phyloP scores from a whole-genome alignment of 2,113 vertebrate species.

The Aleadryas rufinucha region DNA sequence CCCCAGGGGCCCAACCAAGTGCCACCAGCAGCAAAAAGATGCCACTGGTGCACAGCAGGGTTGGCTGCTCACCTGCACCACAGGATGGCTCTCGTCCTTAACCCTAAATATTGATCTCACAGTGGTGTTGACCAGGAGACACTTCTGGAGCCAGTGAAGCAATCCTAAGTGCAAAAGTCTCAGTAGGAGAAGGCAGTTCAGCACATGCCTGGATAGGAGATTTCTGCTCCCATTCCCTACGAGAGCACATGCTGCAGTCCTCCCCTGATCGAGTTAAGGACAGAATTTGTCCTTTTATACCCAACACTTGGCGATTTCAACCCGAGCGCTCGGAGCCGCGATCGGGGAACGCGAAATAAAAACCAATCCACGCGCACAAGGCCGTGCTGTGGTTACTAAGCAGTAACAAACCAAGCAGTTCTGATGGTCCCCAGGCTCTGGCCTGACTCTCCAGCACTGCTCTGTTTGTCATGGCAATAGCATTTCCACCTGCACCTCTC shows the following conservation, averaged over 20 bases:
- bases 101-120: background rate
- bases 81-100: background rate
- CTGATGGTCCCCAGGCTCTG: background rate
- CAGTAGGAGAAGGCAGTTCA: background rate
- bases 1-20: background rate
- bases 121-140: background rate
- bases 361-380: rapidly evolving
- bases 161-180: background rate
- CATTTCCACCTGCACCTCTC: conserved; percentile 52
- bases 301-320: rapidly evolving
- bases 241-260: background rate
- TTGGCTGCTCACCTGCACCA: background rate
- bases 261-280: background rate
- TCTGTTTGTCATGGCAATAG: conserved; percentile 12
- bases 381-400: background rate
- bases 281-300: background rate
- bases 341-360: rapidly evolving
- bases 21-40: background rate
- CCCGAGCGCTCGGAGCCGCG: background rate
- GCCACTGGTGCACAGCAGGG: background rate
- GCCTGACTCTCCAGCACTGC: background rate
- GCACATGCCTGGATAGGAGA: background rate
- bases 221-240: background rate
- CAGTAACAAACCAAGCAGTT: background rate
- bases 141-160: background rate